Evolutionary conservation across 2,797 vertebrate species (phyloP).

Genomic region (Notolabrus celidotus): DNA sequence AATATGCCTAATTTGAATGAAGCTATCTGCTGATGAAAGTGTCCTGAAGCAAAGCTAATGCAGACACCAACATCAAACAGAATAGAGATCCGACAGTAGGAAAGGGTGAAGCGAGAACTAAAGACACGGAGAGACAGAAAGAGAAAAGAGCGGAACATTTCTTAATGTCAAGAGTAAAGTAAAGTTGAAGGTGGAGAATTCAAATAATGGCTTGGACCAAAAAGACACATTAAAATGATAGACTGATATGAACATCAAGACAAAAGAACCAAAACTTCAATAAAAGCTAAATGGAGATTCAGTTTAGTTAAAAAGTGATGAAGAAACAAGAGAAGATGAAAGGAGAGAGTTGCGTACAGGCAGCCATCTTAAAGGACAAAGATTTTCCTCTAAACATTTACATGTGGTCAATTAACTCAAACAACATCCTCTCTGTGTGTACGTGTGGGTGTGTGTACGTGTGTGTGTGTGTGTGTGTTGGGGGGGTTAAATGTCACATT

Average conservation of each 20-base stretch:
- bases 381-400: constrained; percentile 38
- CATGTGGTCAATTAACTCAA: constrained; percentile 49
- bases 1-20: not conserved
- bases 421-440: constrained; percentile 30
- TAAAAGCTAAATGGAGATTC: not conserved
- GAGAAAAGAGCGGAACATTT: not conserved
- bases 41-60: not conserved
- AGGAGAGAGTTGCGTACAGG: too few relatives aligned
- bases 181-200: not conserved
- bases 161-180: not conserved
- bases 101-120: not conserved
- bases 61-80: not conserved
- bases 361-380: constrained; percentile 15
- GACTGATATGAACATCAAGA: too few relatives aligned
- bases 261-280: not conserved
- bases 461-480: constrained; percentile 8
- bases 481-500: constrained; percentile 77
- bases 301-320: not conserved
- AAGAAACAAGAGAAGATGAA: too few relatives aligned
- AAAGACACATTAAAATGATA: not conserved
- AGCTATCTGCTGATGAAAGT: not conserved
- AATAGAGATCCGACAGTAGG: not conserved
- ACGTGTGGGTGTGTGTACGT: constrained; percentile 7
- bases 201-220: not conserved
- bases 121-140: too few relatives aligned